phyloP scores from a whole-genome alignment of 1,140 invertebrate species.

The Hylaeus volcanicus region DNA sequence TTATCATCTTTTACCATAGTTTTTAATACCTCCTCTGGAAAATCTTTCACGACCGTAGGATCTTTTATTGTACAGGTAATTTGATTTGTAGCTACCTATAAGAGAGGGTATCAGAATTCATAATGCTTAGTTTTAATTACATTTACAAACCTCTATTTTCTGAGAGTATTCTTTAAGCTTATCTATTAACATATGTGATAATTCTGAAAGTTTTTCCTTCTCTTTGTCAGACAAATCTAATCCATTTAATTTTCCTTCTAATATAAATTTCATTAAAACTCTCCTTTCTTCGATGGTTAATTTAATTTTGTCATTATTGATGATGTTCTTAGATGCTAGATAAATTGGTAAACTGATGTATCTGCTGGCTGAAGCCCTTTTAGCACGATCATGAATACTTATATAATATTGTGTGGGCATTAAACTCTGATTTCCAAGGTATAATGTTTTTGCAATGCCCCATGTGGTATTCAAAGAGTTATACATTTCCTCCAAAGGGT shows the following conservation, averaged over 20 bases:
- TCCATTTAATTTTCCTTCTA: conserved; percentile 92
- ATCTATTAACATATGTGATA: conserved; percentile 76
- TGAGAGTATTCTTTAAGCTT: conserved; percentile 82
- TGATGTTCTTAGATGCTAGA: conserved; percentile 84
- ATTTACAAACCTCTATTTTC: conserved; percentile 81
- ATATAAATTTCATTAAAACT: conserved; percentile 88
- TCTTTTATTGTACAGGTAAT: conserved; percentile 87
- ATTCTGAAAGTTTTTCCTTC: conserved; percentile 72
- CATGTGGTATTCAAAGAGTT: conserved; percentile 90
- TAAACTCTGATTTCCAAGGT: conserved; percentile 88
- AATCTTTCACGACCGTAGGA: conserved; percentile 85
- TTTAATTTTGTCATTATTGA: conserved; percentile 80
- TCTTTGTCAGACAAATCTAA: conserved; percentile 81
- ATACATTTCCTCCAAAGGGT: conserved; percentile 87
- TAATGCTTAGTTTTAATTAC: neutral
- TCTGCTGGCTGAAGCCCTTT: conserved; percentile 84
- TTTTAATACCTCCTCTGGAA: conserved; percentile 87
- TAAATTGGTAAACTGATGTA: conserved; percentile 86
- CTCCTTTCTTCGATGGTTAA: conserved; percentile 86
- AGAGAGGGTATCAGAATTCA: conserved; percentile 25
- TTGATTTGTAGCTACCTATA: conserved; percentile 81
- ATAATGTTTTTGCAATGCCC: conserved; percentile 91
- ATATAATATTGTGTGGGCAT: conserved; percentile 89
- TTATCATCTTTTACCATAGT: conserved; percentile 83
- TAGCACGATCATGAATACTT: conserved; percentile 87